Evolutionary conservation across 2,797 vertebrate genomes (phyloP).

Genomic region (Natrix natrix): DNA sequence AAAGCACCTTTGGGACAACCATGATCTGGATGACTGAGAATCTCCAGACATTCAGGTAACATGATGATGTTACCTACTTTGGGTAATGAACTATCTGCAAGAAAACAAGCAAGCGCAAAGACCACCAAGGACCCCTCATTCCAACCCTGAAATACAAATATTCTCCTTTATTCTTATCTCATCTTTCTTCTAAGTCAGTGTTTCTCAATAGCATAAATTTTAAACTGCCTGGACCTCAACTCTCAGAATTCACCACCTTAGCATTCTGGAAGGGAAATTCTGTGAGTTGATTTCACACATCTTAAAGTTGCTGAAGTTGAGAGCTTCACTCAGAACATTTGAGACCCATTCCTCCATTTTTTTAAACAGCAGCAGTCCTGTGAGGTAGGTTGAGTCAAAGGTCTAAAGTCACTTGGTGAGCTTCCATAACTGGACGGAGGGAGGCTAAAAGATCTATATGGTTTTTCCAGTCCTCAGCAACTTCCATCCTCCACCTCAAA

Average conservation of each 20-base stretch:
- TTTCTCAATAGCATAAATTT: background rate
- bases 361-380: background rate
- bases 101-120: background rate
- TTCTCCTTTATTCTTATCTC: background rate
- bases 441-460: background rate
- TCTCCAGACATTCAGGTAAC: background rate
- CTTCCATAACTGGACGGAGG: background rate
- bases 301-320: background rate
- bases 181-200: background rate
- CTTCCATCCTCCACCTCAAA: background rate
- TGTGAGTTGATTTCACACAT: background rate
- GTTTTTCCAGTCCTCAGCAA: background rate
- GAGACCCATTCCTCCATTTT: background rate
- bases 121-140: background rate
- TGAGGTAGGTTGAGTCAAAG: background rate
- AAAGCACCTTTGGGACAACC: too few species aligned
- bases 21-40: too few species aligned
- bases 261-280: background rate
- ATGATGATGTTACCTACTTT: background rate
- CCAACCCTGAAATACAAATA: background rate
- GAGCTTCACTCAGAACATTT: background rate
- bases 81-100: background rate
- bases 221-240: background rate
- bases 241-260: background rate
- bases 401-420: background rate